Base-by-base conservation (phyloP, 2,113 vertebrate species). In the Sarotherodon lohbergeri region DNA sequence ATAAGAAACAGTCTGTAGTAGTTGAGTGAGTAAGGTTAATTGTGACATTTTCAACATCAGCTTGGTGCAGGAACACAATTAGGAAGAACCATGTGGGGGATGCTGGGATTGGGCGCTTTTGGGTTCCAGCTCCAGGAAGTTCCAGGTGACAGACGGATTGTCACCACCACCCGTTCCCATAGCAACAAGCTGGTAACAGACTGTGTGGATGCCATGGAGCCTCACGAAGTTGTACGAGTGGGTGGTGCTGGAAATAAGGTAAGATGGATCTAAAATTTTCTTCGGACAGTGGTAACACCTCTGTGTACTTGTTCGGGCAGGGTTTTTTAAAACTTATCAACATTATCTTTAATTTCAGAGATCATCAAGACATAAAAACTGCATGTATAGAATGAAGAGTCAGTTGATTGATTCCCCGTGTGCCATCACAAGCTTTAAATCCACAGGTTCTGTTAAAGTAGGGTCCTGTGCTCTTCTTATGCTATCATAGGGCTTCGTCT, bases 211-310 rank as follows among this genome's bases (percentile, higher is more conserved):
- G 98, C 98, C 83, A 97, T 99, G 97, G 97, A 97, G 56, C 98
- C 98, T 4, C 97, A 99, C 68, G 93, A 95, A 2, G 96, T 99
- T 54, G 94, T 99, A 71, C 95, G 96, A 92, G 98, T 99, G 46
- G 99, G 99, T 9, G 98, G 99, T 81, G 99, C 99, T 76, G 98
- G 99, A 86, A 99, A 99, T 92, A 99, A 99, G 97, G 99, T 99
- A 94, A 27, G 87, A 14, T 55, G 5, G 32, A 39, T 76, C 19
- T 32, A 39, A 50, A 78, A 19, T 32, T 48, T 76, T 29, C 46
- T 76, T 50, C 71, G 32, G 43, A 78, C 43, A 32, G 16, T 76
- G 6, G 9, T 76, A 48, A 29, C 24, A 50, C 16, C 68, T 46
- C 39, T 73, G 9, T 73, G 14, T 78, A 48, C 13, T 27, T 48